Base-by-base conservation (phyloP, 2,797 vertebrate genomes). In the Scolopax rusticola region DNA sequence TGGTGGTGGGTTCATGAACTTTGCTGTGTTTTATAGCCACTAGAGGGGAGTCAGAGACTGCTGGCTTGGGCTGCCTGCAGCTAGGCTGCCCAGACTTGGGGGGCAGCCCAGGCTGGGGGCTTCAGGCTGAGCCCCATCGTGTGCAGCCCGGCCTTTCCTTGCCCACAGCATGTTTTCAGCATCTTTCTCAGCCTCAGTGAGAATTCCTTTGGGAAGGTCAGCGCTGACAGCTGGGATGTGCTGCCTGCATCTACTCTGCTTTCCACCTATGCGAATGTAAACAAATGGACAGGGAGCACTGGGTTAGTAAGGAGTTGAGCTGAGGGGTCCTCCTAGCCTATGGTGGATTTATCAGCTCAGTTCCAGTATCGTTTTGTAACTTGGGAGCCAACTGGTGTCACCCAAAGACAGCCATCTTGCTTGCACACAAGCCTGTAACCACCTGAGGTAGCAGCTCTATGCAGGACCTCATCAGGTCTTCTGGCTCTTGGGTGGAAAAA, bases 1-100 rank as follows among this genome's bases (percentile, higher is more conserved):
- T 51, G 86, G 88, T 8, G 28, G 71, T 3, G 16, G 77, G 96
- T 84, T 95, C 91, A 84, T 97, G 95, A 95, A 96, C 96, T 87
- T 93, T 90, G 88, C 93, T 96, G 95, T 87, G 91, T 96, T 95
- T 95, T 96, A 96, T 95, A 96, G 93, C 94, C 91, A 61, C 96
- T 97, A 96, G 96, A 97, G 96, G 91, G 96, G 83, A 83, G 96
- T 93, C 94, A 95, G 91, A 95, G 96, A 97, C 96, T 95, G 94
- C 78, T 76, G 91, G 88, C 96, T 50, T 57, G 59, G 89, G 83
- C 91, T 95, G 84, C 79, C 47, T 67, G 43, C 61, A 50, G 79
- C 90, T 10, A 15, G 89, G 64, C 32, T 83, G 67, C 78, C 77
- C 24, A 20, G 48, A 70, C 47, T 11, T 67, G 84, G 89, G 84